Evolutionary conservation across 2,888 invertebrate genomes (phyloP).

Genomic region (Ochropleura leucogaster): DNA sequence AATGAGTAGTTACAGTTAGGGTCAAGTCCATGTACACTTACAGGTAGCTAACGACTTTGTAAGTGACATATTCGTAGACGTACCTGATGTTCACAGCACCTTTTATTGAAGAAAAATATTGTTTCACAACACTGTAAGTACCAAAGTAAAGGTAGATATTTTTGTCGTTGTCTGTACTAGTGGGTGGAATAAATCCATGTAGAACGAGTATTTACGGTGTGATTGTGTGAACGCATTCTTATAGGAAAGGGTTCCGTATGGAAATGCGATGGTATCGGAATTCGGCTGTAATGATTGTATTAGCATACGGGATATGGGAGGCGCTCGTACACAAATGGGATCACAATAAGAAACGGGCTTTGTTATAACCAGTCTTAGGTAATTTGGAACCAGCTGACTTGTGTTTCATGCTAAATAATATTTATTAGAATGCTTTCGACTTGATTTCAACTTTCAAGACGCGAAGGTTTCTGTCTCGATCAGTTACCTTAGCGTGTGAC

Average conservation of each 20-base stretch:
- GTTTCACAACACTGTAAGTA: background rate
- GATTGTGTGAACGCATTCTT: slow-evolving; percentile 23
- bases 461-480: too few relatives aligned
- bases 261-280: slow-evolving; percentile 19
- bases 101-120: background rate
- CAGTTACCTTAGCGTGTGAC: too few relatives aligned
- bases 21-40: background rate
- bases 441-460: background rate
- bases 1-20: slow-evolving; percentile 1
- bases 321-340: slow-evolving; percentile 2
- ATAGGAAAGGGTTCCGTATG: slow-evolving; percentile 30
- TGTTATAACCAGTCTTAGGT: slow-evolving; percentile 1
- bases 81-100: too few relatives aligned
- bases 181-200: slow-evolving; percentile 38
- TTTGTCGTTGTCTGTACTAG: slow-evolving; percentile 2
- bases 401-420: background rate
- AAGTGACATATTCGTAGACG: too few relatives aligned
- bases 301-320: slow-evolving; percentile 21
- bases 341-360: background rate
- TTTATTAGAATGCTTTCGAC: background rate
- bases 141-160: background rate
- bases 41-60: too few relatives aligned
- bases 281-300: slow-evolving; percentile 43
- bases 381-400: background rate
- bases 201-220: slow-evolving; percentile 18